These are phyloP conservation scores for Drosophila peninsularis DNA, from an alignment of 2,888 invertebrate genomes.

Conservation along the genomic window DNA sequence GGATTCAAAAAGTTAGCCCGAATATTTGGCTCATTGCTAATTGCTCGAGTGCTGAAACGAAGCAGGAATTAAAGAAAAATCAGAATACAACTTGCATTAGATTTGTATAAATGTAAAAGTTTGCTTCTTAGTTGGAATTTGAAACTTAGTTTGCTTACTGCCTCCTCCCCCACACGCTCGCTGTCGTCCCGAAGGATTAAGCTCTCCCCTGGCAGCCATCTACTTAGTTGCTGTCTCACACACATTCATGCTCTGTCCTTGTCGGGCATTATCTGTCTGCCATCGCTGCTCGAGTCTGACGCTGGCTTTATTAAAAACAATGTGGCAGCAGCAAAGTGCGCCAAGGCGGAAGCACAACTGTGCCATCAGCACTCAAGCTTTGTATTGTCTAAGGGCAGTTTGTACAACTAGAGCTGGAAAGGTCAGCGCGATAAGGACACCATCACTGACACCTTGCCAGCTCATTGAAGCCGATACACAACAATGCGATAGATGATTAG, in stretches of 20 bases:
- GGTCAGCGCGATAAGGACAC: slow-evolving; percentile 11
- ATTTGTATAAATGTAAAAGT: slow-evolving; percentile 62
- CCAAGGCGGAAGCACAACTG: slow-evolving; percentile 55
- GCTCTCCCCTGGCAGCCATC: slow-evolving; percentile 60
- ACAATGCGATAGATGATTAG: not conserved
- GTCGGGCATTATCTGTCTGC: slow-evolving; percentile 10
- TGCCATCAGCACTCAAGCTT: slow-evolving; percentile 33
- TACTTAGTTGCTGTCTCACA: slow-evolving; percentile 46
- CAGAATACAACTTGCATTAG: slow-evolving; percentile 36
- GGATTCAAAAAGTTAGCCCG: slow-evolving; percentile 53
- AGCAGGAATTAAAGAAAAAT: slow-evolving; percentile 26
- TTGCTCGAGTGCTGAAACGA: slow-evolving; percentile 45
- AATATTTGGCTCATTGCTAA: slow-evolving; percentile 61
- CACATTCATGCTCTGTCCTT: not conserved
- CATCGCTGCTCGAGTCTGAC: slow-evolving; percentile 6
- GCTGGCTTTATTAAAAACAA: slow-evolving; percentile 64
- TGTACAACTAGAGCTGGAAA: slow-evolving; percentile 20
- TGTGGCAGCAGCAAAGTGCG: slow-evolving; percentile 52
- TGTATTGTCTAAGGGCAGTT: slow-evolving; percentile 31
- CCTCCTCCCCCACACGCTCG: not conserved
- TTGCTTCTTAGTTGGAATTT: slow-evolving; percentile 69
- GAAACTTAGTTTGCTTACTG: slow-evolving; percentile 52
- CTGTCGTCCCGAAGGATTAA: slow-evolving; percentile 61
- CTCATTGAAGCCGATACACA: slow-evolving; percentile 1
- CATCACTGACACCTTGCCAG: slow-evolving; percentile 3